These are phyloP conservation scores for Himalopsyche japonica DNA, from an alignment of 2,888 invertebrate species.

Conservation along the genomic window DNA sequence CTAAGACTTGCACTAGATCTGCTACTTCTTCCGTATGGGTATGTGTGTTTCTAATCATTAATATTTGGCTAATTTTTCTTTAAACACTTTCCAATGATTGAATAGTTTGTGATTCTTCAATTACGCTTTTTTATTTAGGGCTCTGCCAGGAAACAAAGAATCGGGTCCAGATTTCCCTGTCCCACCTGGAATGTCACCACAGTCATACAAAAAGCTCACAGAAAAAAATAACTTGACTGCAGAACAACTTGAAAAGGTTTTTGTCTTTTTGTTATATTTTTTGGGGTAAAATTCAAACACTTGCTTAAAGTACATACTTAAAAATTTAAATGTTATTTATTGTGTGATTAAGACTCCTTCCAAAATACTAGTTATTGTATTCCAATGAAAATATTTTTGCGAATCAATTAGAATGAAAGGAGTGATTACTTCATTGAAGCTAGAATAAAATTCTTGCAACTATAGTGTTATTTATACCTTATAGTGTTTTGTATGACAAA, in stretches of 20 bases:
- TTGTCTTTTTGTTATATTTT: neutral
- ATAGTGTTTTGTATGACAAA: no score
- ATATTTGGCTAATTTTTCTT: neutral
- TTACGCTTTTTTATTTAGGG: constrained; percentile 46
- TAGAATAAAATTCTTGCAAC: no score
- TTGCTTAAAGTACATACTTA: no score
- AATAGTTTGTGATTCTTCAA: neutral
- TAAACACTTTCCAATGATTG: neutral
- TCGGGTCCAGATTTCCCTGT: constrained; percentile 60
- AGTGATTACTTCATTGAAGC: no score
- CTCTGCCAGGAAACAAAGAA: constrained; percentile 57
- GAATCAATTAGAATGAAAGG: no score
- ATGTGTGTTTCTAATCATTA: constrained; percentile 44
- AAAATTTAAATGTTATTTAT: no score
- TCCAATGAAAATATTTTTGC: no score
- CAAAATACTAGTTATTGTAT: no score
- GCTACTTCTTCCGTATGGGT: constrained; percentile 85
- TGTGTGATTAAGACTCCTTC: no score
- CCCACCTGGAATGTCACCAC: constrained; percentile 77
- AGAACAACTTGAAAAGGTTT: constrained; percentile 79
- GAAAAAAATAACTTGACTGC: constrained; percentile 72
- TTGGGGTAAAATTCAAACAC: no score
- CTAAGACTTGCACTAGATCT: constrained; percentile 81
- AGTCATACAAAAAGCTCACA: constrained; percentile 75
- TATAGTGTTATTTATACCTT: no score